Evolutionary conservation across 2,888 invertebrate genomes (phyloP).

Genomic region (Macropis europaea): DNA sequence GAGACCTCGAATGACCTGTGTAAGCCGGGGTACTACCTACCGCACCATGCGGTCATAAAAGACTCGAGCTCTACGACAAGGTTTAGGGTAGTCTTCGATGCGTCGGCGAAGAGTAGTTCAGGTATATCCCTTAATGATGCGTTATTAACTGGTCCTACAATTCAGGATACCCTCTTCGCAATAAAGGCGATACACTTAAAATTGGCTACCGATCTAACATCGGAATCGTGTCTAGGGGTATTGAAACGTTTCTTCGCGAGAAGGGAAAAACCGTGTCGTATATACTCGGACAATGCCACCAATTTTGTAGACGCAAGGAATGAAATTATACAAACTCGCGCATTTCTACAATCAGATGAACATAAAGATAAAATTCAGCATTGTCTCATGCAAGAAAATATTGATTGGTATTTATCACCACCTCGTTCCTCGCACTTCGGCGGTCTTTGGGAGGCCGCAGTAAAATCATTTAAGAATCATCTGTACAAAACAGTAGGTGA

Average conservation of each 20-base stretch:
- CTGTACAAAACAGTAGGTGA: neutral
- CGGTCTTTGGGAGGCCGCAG: conserved; percentile 2
- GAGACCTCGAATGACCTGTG: too few relatives aligned
- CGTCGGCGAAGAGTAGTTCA: neutral
- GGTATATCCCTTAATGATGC: neutral
- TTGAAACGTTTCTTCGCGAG: too few relatives aligned
- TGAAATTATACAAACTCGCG: too few relatives aligned
- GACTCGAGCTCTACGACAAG: neutral
- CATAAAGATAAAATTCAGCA: neutral
- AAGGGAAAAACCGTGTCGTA: too few relatives aligned
- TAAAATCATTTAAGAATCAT: neutral
- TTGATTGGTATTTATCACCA: neutral
- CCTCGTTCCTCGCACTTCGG: neutral
- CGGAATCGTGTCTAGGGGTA: neutral
- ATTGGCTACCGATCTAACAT: neutral
- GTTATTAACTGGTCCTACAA: neutral
- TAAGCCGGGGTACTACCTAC: too few relatives aligned
- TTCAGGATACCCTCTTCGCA: neutral
- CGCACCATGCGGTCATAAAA: neutral
- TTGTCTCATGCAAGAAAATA: neutral
- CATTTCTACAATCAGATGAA: neutral
- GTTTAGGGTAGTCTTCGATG: neutral
- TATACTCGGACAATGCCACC: too few relatives aligned
- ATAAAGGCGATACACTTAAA: neutral
- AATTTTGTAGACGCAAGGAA: too few relatives aligned